Evolutionary conservation across 2,888 invertebrate species (phyloP).

Genomic region (Synanthedon formicaeformis): DNA sequence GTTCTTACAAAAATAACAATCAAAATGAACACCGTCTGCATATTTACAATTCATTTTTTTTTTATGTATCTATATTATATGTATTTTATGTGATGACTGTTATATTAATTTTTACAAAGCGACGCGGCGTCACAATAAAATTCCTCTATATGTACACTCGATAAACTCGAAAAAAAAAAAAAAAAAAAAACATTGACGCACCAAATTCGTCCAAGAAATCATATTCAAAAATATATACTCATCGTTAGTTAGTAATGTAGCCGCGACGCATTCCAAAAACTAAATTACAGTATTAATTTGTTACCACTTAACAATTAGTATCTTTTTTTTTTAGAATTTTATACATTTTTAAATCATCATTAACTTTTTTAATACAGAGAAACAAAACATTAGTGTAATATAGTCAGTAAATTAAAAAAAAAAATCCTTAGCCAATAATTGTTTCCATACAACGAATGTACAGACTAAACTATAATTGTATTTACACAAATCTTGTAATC

Average conservation of each 20-base stretch:
- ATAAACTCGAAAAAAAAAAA: neutral
- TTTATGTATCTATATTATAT: slow-evolving; percentile 32
- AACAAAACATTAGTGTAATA: slow-evolving; percentile 33
- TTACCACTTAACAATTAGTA: slow-evolving; percentile 12
- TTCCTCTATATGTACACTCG: neutral
- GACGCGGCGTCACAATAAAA: neutral
- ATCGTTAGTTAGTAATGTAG: neutral
- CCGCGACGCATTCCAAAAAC: neutral
- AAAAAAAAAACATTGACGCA: neutral
- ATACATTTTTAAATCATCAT: slow-evolving; percentile 17
- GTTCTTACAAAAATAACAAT: slow-evolving; percentile 61
- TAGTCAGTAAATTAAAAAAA: slow-evolving; percentile 39
- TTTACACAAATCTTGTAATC: neutral
- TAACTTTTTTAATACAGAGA: slow-evolving; percentile 39
- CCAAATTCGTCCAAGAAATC: neutral
- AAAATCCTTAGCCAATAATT: slow-evolving; percentile 23
- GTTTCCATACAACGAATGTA: neutral
- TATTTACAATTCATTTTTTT: slow-evolving; percentile 50
- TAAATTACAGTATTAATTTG: neutral
- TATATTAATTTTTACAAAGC: neutral
- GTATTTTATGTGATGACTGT: slow-evolving; percentile 16
- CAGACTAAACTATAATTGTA: neutral
- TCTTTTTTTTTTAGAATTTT: slow-evolving; percentile 28
- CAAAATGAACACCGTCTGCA: slow-evolving; percentile 56
- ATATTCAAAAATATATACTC: neutral